Evolutionary conservation across 2,113 vertebrate species (phyloP).

Genomic region (Zingel zingel): DNA sequence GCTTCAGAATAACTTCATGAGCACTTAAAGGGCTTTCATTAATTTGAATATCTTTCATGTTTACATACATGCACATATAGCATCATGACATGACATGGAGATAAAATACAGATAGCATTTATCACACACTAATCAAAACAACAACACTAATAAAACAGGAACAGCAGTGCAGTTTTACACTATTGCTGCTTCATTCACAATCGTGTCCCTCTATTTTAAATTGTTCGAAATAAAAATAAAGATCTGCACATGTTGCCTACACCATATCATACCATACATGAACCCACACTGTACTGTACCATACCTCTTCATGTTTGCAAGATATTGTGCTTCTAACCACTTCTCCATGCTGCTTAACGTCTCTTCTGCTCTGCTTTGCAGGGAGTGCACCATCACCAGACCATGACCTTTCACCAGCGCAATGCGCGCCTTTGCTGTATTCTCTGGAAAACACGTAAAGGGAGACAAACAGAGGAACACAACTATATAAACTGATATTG

Average conservation of each 20-base stretch:
- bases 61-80: neutral
- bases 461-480: conserved; percentile 4
- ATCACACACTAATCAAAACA: neutral
- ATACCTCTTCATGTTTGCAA: conserved; percentile 90
- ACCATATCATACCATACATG: neutral
- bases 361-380: conserved; percentile 82
- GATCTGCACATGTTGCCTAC: neutral
- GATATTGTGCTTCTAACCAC: conserved; percentile 85
- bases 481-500: neutral
- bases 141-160: neutral
- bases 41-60: neutral
- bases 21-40: neutral
- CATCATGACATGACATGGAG: neutral
- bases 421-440: conserved; percentile 82
- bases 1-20: neutral
- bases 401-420: conserved; percentile 88
- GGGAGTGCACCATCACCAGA: conserved; percentile 78
- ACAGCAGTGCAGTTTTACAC: neutral
- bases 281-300: neutral
- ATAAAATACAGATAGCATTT: conserved; percentile 1
- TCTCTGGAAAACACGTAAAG: conserved; percentile 77
- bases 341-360: conserved; percentile 86
- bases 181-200: neutral
- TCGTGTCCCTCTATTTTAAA: neutral
- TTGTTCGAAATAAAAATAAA: too few relatives aligned